These are phyloP conservation scores for Ophiothrix spiculata DNA, from an alignment of 35 echinoderm and acorn worm genomes.

Conservation along the genomic window DNA sequence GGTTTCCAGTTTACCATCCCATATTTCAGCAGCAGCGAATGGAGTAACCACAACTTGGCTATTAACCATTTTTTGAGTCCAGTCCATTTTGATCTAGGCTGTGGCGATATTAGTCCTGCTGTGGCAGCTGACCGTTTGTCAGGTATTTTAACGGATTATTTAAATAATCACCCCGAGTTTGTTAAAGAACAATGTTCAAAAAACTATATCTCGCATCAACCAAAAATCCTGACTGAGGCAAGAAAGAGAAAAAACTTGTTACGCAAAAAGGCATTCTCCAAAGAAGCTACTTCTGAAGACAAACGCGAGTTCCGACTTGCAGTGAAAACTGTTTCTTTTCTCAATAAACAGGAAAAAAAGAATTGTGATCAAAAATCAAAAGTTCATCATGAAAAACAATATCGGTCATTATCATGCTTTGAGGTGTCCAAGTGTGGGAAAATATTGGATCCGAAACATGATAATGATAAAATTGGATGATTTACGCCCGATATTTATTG, in stretches of 20 bases:
- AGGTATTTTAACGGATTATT: slow-evolving; percentile 7
- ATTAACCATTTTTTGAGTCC: background rate
- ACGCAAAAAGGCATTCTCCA: background rate
- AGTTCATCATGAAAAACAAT: background rate
- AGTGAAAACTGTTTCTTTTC: background rate
- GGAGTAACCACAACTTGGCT: background rate
- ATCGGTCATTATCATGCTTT: no score
- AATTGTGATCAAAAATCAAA: background rate
- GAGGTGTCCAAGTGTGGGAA: no score
- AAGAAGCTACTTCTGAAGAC: background rate
- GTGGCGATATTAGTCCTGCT: background rate
- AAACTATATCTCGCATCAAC: background rate
- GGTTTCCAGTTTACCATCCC: slow-evolving; percentile 9
- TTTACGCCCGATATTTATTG: no score
- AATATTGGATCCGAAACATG: no score
- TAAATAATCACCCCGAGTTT: slow-evolving; percentile 17
- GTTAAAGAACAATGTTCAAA: background rate
- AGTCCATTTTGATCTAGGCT: slow-evolving; percentile 7
- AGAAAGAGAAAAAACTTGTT: background rate
- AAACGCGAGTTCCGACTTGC: background rate
- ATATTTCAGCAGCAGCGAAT: background rate
- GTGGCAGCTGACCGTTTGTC: background rate
- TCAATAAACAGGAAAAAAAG: background rate
- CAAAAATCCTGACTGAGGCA: background rate
- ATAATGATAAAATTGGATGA: no score